A percentile compares a stretch with the other conserved stretches of the same genome.
Conservation (phyloP, 2,113 vertebrate genomes). For the Limanda limanda region DNA sequence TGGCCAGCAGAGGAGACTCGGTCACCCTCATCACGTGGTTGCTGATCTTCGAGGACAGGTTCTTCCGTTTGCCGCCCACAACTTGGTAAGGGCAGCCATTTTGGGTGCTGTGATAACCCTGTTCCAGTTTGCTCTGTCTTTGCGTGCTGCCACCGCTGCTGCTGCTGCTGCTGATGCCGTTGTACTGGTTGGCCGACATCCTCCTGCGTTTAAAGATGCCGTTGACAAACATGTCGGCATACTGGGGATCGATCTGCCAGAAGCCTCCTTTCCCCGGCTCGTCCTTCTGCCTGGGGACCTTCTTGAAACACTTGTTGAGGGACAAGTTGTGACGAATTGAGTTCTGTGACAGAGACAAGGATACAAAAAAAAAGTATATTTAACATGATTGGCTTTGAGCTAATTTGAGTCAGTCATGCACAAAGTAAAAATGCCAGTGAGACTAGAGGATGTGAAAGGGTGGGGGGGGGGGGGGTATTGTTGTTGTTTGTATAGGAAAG, state of each 20-base stretch:
- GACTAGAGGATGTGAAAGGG: constrained; percentile 37
- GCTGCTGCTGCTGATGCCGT: constrained; percentile 22
- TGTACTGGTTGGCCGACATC: constrained; percentile 82
- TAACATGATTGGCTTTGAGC: constrained; percentile 20
- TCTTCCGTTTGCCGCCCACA: constrained; percentile 73
- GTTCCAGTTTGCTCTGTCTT: constrained; percentile 74
- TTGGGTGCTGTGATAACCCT: constrained; percentile 62
- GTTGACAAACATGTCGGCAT: constrained; percentile 86
- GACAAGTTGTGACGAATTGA: constrained; percentile 95
- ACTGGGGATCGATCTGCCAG: constrained; percentile 89
- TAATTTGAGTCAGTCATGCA: constrained; percentile 36
- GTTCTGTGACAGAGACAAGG: constrained; percentile 81
- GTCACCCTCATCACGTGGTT: constrained; percentile 65
- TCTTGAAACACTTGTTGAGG: constrained; percentile 95
- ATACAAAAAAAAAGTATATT: constrained; percentile 7
- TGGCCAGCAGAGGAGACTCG: constrained; percentile 78
- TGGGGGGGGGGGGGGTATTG: constrained; percentile 47
- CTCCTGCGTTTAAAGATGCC: constrained; percentile 86
- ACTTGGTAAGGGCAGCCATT: constrained; percentile 69
- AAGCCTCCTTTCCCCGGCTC: constrained; percentile 94
- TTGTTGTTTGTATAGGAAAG: constrained; percentile 77
- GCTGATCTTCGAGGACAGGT: constrained; percentile 64
- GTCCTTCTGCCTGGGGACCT: constrained; percentile 92
- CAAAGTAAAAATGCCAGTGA: constrained; percentile 28
- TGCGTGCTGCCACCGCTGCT: constrained; percentile 38